Evolutionary conservation across 2,888 invertebrate genomes (phyloP).

Genomic region (Hymenopus coronatus): DNA sequence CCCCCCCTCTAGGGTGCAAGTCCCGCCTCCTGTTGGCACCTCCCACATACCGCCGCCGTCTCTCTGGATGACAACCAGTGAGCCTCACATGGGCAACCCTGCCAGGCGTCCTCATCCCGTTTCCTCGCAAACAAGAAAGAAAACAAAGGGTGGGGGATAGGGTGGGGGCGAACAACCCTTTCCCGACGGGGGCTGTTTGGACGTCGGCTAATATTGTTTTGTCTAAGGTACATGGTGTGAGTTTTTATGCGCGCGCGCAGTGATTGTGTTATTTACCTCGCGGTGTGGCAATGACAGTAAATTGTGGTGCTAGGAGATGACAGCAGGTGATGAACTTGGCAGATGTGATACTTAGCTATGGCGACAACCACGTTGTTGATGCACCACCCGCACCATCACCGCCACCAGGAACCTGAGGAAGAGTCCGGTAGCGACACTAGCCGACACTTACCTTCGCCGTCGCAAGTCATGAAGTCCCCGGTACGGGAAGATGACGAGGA

Average conservation of each 20-base stretch:
- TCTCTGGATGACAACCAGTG: neutral
- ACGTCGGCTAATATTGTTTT: neutral
- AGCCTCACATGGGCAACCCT: neutral
- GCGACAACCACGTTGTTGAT: slow-evolving; percentile 21
- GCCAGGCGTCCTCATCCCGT: neutral
- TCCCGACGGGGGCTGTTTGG: neutral
- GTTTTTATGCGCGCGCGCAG: neutral
- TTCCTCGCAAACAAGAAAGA: neutral
- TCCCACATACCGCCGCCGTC: neutral
- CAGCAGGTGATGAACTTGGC: neutral
- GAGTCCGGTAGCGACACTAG: neutral
- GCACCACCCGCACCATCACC: slow-evolving; percentile 18
- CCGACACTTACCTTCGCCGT: neutral
- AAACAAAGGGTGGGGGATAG: neutral
- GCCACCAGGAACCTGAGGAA: neutral
- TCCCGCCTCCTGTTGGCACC: neutral
- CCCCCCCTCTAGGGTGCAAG: neutral
- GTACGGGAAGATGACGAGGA: slow-evolving; percentile 27
- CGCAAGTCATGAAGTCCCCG: neutral
- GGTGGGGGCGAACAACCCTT: neutral
- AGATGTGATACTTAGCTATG: neutral
- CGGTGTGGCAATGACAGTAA: neutral
- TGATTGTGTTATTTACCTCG: neutral
- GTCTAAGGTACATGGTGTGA: neutral
- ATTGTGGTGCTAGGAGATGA: neutral